Evolutionary conservation across 2,888 invertebrate genomes (phyloP).

Genomic region (Cataglyphis livida): DNA sequence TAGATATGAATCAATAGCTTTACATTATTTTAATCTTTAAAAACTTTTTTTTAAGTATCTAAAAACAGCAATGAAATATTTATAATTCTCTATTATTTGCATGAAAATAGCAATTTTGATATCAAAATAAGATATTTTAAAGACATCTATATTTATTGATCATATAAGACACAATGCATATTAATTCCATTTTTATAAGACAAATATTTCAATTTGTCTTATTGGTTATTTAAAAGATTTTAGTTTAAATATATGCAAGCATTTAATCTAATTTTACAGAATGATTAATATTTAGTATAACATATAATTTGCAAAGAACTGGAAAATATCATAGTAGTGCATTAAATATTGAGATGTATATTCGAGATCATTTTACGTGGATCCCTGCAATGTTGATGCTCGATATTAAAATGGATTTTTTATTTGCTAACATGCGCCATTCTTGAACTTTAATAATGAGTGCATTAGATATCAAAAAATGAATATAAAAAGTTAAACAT

Average conservation of each 20-base stretch:
- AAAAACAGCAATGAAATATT: background rate
- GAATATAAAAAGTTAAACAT: background rate
- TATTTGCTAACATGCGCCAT: slow-evolving; percentile 30
- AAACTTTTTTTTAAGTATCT: background rate
- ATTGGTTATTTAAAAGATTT: slow-evolving; percentile 23
- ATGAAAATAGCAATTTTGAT: slow-evolving; percentile 1
- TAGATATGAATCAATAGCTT: background rate
- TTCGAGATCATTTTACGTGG: slow-evolving; percentile 42
- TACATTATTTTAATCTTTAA: background rate
- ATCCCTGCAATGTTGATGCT: slow-evolving; percentile 35
- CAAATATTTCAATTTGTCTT: slow-evolving; percentile 14
- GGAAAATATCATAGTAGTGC: slow-evolving; percentile 21
- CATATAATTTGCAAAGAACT: slow-evolving; percentile 23
- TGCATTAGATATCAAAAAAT: background rate
- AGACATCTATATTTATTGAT: background rate
- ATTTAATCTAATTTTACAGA: slow-evolving; percentile 57
- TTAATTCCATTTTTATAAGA: slow-evolving; percentile 10
- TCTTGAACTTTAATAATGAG: slow-evolving; percentile 14
- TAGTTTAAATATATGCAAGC: slow-evolving; percentile 19
- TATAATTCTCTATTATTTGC: background rate
- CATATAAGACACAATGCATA: background rate
- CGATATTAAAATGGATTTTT: slow-evolving; percentile 22
- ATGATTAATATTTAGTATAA: slow-evolving; percentile 27
- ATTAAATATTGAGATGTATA: slow-evolving; percentile 34
- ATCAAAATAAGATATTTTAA: slow-evolving; percentile 38